Evolutionary conservation across 2,113 vertebrate genomes (phyloP), one percentile per base, ranked within the genome.

Genomic region (Catharus bicknelli): DNA sequence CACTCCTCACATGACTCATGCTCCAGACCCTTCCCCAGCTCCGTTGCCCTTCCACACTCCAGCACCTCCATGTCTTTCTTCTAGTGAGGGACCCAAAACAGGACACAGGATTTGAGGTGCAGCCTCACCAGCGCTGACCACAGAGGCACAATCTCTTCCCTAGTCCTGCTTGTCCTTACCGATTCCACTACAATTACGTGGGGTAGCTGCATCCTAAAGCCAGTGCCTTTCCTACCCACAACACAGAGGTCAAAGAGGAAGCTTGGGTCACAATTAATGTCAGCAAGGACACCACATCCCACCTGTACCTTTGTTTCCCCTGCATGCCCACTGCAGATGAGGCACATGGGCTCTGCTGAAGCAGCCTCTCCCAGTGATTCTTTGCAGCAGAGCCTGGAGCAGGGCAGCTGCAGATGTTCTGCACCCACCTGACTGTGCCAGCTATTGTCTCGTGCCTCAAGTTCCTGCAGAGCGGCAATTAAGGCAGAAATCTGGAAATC

Each of bases 401-500:
- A 87, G 66, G 13, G 47, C 10, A 79, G 45, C 57, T 90, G 93
- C 95, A 97, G 94, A 92, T 95, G 89, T 87, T 96, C 50, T 51
- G 50, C 53, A 47, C 53, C 86, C 63, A 1, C 74, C 69, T 69
- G 75, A 81, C 81, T 34, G 84, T 11, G 13, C 63, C 93, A 91
- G 78, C 81, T 77, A 76, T 72, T 92, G 74, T 77, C 83, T 85
- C 32, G 1, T 74, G 85, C 40, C 58, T 76, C 48, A 13, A 58
- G 92, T 57, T 93, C 73, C 87, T 84, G 86, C 90, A 85, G 85
- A 43, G 42, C 0, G 1, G 25, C 58, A 89, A 91, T 93, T 88
- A 92, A 61, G 29, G 81, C 67, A 81, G 83, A 93, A 96, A 86
- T 94, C 90, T 92, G 92, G 87, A 94, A 93, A 89, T 79, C 38